phyloP scores from a whole-genome alignment of 53 echinoderm and acorn worm genomes.

The Arbacia lixula region DNA sequence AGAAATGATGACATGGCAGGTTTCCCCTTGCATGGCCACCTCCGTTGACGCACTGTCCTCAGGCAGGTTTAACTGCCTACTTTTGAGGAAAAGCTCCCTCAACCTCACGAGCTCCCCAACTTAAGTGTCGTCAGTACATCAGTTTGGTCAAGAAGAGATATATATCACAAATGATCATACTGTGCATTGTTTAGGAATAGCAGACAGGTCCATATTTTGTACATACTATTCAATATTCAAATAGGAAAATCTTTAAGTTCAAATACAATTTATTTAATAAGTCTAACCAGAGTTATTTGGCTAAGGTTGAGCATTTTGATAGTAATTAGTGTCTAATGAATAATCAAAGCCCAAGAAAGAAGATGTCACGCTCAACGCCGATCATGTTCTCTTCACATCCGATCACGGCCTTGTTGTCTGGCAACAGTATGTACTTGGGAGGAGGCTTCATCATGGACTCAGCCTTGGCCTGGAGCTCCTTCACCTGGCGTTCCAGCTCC shows the following conservation, averaged over 20 bases:
- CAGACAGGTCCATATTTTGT: too few relatives aligned
- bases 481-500: neutral
- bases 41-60: constrained; percentile 11
- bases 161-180: too few relatives aligned
- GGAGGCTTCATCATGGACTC: neutral
- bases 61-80: constrained; percentile 31
- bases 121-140: constrained; percentile 2
- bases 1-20: constrained; percentile 27
- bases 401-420: neutral
- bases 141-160: too few relatives aligned
- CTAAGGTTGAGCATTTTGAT: too few relatives aligned
- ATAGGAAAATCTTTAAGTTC: too few relatives aligned
- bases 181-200: too few relatives aligned
- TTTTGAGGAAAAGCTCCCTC: constrained; percentile 10
- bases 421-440: neutral
- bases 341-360: too few relatives aligned
- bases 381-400: neutral
- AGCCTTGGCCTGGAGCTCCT: neutral
- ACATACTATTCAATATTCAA: too few relatives aligned
- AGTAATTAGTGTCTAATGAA: too few relatives aligned
- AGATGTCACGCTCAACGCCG: too few relatives aligned
- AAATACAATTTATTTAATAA: too few relatives aligned
- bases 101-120: neutral
- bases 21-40: constrained; percentile 53
- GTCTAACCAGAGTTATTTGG: too few relatives aligned